Evolutionary conservation across 2,113 vertebrate genomes (phyloP).

Genomic region (Nothocercus julius): DNA sequence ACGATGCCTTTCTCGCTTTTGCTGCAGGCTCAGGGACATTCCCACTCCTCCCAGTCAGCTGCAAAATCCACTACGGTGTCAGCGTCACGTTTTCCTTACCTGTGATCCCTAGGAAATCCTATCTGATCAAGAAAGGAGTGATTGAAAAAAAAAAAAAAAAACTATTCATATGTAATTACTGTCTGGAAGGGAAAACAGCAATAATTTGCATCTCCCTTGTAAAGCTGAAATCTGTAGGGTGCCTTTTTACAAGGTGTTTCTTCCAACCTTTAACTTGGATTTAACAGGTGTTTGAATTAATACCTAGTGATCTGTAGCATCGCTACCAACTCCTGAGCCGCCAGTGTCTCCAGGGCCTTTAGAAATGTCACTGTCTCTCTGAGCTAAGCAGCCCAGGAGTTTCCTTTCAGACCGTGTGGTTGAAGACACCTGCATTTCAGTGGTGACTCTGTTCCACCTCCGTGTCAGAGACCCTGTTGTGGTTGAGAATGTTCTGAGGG

Average conservation of each 20-base stretch:
- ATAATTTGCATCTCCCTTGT: not conserved
- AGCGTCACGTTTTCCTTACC: not conserved
- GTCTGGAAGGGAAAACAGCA: not conserved
- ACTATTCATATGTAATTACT: slow-evolving; percentile 22
- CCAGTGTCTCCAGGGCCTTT: not conserved
- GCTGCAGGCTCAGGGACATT: not conserved
- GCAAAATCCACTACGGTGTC: not conserved
- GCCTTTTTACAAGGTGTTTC: not conserved
- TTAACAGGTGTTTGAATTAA: not conserved
- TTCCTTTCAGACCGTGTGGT: not conserved
- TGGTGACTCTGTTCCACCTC: not conserved
- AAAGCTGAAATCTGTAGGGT: not conserved
- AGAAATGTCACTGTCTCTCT: not conserved
- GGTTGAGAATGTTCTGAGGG: not conserved
- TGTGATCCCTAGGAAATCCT: not conserved
- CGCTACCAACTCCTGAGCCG: not conserved
- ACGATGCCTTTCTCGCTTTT: not conserved
- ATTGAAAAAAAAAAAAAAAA: not conserved
- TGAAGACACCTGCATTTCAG: not conserved
- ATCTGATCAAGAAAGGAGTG: not conserved
- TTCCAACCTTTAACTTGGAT: not conserved
- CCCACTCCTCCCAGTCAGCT: not conserved
- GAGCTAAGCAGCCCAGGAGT: not conserved
- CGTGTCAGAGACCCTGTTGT: rapidly evolving
- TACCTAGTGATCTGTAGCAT: not conserved